Evolutionary conservation across 2,888 invertebrate genomes (phyloP).

Genomic region (Orthonychiurus folsomi): DNA sequence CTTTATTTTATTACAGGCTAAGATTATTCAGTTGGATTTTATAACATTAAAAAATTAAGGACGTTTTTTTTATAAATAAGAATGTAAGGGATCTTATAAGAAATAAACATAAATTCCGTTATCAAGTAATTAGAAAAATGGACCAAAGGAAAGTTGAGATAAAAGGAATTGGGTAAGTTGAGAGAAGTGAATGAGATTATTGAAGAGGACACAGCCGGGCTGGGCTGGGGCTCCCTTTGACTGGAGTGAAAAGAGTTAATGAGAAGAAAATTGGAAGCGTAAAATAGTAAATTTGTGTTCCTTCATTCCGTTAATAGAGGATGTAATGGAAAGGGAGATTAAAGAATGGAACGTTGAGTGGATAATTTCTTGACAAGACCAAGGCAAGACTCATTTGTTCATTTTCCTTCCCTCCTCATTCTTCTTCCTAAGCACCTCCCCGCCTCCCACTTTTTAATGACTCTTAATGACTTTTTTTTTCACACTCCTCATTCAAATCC

Average conservation of each 20-base stretch:
- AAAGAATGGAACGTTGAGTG: neutral
- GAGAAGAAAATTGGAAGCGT: neutral
- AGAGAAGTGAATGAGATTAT: neutral
- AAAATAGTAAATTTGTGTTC: neutral
- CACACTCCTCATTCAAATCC: neutral
- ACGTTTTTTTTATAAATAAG: too few relatives aligned
- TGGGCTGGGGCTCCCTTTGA: neutral
- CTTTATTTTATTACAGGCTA: too few relatives aligned
- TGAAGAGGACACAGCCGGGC: neutral
- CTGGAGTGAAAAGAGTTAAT: neutral
- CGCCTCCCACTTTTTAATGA: neutral
- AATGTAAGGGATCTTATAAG: too few relatives aligned
- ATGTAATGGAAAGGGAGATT: neutral
- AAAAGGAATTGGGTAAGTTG: neutral
- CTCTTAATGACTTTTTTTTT: neutral
- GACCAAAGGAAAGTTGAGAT: too few relatives aligned
- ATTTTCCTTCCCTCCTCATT: neutral
- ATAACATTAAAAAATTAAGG: too few relatives aligned
- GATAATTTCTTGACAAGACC: neutral
- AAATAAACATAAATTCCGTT: too few relatives aligned
- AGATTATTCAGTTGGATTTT: too few relatives aligned
- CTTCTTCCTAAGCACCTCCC: too few relatives aligned
- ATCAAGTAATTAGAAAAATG: too few relatives aligned
- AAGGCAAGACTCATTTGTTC: neutral
- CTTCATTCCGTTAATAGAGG: neutral